These are phyloP conservation scores for Drosophila orosa DNA, from an alignment of 1,140 invertebrate genomes.

Conservation along the genomic window DNA sequence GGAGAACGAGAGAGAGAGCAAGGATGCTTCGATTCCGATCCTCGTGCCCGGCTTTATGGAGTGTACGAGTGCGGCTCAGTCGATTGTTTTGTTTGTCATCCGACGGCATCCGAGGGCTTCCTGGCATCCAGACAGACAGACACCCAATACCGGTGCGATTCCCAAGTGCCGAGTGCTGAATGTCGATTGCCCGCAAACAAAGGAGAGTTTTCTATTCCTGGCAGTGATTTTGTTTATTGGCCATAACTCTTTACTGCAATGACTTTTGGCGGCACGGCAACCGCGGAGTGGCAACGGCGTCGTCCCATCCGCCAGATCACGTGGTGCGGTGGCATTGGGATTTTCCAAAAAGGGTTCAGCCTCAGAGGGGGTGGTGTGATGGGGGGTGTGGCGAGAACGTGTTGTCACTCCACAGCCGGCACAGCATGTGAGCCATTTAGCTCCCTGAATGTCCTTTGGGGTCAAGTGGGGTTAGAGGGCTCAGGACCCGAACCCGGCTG, in stretches of 20 bases:
- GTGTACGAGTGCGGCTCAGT: constrained; percentile 23
- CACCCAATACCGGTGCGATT: constrained; percentile 30
- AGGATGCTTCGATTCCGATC: constrained; percentile 15
- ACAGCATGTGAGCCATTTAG: constrained; percentile 42
- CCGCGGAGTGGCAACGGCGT: constrained; percentile 41
- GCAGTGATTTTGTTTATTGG: constrained; percentile 79
- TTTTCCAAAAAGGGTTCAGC: constrained; percentile 12
- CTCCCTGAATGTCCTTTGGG: constrained; percentile 22
- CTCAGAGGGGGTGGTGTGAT: background rate
- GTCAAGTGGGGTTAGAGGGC: constrained; percentile 38
- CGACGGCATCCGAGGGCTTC: constrained; percentile 7
- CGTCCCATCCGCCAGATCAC: constrained; percentile 1
- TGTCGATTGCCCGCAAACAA: constrained; percentile 56
- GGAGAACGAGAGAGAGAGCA: background rate
- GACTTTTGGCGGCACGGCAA: constrained; percentile 42
- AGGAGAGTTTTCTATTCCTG: constrained; percentile 50
- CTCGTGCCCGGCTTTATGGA: constrained; percentile 53
- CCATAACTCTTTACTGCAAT: constrained; percentile 79
- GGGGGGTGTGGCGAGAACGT: constrained; percentile 13
- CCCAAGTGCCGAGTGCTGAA: constrained; percentile 42
- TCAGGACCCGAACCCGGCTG: constrained; percentile 16
- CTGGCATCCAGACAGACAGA: constrained; percentile 6
- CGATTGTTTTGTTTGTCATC: constrained; percentile 55
- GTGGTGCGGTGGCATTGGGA: background rate
- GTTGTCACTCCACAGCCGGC: constrained; percentile 29